phyloP scores from a whole-genome alignment of 2,113 vertebrate genomes.

The Nematolebias whitei region DNA sequence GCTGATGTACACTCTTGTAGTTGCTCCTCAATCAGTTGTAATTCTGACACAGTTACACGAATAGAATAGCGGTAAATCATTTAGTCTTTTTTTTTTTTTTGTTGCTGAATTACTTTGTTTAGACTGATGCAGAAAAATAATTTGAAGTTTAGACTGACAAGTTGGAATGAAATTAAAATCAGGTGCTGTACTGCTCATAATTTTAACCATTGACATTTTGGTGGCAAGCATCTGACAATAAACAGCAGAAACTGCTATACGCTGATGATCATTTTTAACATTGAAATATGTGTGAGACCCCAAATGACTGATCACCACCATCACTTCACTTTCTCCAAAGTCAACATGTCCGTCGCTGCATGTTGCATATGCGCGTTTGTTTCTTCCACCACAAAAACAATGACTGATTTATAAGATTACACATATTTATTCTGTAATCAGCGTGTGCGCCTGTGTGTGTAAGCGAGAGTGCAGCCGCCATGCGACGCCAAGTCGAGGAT shows the following conservation, averaged over 20 bases:
- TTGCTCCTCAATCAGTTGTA: no score
- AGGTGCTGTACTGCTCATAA: not conserved
- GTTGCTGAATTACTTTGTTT: no score
- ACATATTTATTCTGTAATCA: slow-evolving; percentile 76
- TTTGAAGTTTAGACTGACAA: not conserved
- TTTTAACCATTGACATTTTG: not conserved
- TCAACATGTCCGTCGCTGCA: slow-evolving; percentile 62
- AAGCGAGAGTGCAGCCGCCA: slow-evolving; percentile 42
- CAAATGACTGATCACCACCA: slow-evolving; percentile 60
- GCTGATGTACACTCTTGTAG: no score
- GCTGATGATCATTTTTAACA: slow-evolving; percentile 3
- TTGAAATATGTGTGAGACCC: slow-evolving; percentile 1
- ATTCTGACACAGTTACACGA: no score
- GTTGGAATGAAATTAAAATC: not conserved
- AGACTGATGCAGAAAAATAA: no score
- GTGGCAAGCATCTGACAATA: not conserved
- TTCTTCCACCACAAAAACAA: slow-evolving; percentile 64
- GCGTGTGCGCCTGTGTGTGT: slow-evolving; percentile 27
- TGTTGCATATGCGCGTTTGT: slow-evolving; percentile 27
- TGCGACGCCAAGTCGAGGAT: slow-evolving; percentile 66
- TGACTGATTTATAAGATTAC: slow-evolving; percentile 76
- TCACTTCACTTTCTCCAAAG: slow-evolving; percentile 63
- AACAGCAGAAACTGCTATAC: not conserved
- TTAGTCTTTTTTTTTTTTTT: no score
- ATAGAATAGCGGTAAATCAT: no score